Evolutionary conservation across 1,140 invertebrate genomes (phyloP).

Genomic region (Procambarus clarkii): DNA sequence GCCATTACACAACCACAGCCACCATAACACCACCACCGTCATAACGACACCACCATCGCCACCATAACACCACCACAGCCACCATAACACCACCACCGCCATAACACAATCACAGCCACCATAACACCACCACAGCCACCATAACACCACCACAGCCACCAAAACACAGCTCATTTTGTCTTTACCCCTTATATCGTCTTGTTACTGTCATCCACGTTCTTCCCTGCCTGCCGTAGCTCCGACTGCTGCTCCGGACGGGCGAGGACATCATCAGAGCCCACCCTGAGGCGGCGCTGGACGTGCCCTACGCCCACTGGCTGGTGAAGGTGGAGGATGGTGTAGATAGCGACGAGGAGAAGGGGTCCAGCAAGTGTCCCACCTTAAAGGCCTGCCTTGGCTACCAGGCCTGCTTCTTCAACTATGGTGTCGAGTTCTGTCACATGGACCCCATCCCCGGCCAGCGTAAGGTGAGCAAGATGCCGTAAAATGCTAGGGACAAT

Average conservation of each 20-base stretch:
- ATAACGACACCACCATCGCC: too few species aligned
- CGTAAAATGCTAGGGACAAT: too few species aligned
- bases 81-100: neutral
- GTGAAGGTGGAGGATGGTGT: constrained; percentile 28
- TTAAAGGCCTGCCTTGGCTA: constrained; percentile 60
- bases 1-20: neutral
- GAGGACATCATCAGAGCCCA: constrained; percentile 20
- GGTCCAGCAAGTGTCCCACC: constrained; percentile 47
- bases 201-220: neutral
- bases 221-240: neutral
- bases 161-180: too few species aligned
- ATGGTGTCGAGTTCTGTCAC: constrained; percentile 67
- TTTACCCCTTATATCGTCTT: neutral
- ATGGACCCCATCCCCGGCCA: constrained; percentile 62
- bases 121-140: neutral
- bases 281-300: constrained; percentile 19
- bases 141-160: neutral
- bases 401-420: constrained; percentile 65
- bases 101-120: too few species aligned
- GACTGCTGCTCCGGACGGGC: constrained; percentile 14
- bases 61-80: neutral
- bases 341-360: constrained; percentile 17
- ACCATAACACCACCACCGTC: too few species aligned
- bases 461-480: constrained; percentile 46
- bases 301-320: constrained; percentile 52